Evolutionary conservation across 2,888 invertebrate species (phyloP).

Genomic region (Pinctada fucata): DNA sequence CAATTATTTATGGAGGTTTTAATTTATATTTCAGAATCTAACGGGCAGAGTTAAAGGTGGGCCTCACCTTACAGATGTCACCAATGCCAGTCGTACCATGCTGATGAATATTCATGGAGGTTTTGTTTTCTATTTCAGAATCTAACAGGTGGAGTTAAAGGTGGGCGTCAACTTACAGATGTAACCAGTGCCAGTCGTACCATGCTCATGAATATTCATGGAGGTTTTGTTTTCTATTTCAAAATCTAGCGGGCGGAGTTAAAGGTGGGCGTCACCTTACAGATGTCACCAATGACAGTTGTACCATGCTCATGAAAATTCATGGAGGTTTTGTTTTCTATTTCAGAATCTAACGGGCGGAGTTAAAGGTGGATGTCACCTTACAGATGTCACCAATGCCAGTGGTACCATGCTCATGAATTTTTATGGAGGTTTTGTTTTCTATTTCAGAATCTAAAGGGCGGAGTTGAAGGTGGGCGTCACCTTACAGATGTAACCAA

Average conservation of each 20-base stretch:
- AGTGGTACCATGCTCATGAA: slow-evolving; percentile 96
- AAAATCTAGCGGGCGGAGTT: slow-evolving; percentile 90
- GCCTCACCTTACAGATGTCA: slow-evolving; percentile 93
- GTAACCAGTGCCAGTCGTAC: slow-evolving; percentile 97
- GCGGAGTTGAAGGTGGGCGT: slow-evolving; percentile 85
- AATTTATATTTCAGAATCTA: slow-evolving; percentile 81
- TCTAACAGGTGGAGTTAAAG: slow-evolving; percentile 87
- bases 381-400: slow-evolving; percentile 97
- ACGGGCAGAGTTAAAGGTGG: slow-evolving; percentile 88
- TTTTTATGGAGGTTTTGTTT: slow-evolving; percentile 79
- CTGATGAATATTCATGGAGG: slow-evolving; percentile 88
- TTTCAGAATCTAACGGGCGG: slow-evolving; percentile 90
- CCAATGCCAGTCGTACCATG: slow-evolving; percentile 95
- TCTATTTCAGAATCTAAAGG: slow-evolving; percentile 85
- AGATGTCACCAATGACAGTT: slow-evolving; percentile 95
- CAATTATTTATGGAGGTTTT: slow-evolving; percentile 78
- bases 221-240: slow-evolving; percentile 17
- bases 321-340: slow-evolving; percentile 74
- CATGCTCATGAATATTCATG: slow-evolving; percentile 91
- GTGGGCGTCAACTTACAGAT: slow-evolving; percentile 91
- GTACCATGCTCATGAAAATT: slow-evolving; percentile 95
- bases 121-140: slow-evolving; percentile 80
- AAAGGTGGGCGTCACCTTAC: slow-evolving; percentile 89
- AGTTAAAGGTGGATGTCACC: slow-evolving; percentile 85
- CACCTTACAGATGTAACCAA: slow-evolving; percentile 97